Evolutionary conservation across 2,888 invertebrate species (phyloP).

Genomic region (Hydroisotoma schaefferi): DNA sequence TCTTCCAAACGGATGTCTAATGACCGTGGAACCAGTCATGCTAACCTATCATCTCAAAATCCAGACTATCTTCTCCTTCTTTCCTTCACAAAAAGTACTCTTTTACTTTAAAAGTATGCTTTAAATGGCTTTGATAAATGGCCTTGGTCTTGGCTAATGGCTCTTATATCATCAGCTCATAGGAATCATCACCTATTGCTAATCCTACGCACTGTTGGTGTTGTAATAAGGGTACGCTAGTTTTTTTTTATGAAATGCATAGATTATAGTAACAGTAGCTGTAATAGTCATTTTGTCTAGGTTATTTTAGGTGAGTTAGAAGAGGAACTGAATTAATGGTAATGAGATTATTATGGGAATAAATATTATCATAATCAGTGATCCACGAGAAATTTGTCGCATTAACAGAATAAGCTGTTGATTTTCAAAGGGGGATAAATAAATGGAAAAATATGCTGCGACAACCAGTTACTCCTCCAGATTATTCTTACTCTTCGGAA

Average conservation of each 20-base stretch:
- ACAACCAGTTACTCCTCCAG: too few relatives aligned
- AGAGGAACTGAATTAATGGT: constrained; percentile 11
- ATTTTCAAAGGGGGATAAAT: constrained; percentile 9
- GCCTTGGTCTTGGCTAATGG: constrained; percentile 5
- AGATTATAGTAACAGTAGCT: too few relatives aligned
- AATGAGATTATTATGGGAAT: constrained; percentile 13
- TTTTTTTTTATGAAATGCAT: too few relatives aligned
- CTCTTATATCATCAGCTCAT: background rate
- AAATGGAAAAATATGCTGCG: constrained; percentile 9
- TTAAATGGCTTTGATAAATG: background rate
- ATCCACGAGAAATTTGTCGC: constrained; percentile 8
- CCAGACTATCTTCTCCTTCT: constrained; percentile 7
- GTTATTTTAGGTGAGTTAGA: too few relatives aligned
- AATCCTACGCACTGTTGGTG: too few relatives aligned
- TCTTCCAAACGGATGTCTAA: constrained; percentile 17
- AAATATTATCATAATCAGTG: constrained; percentile 10
- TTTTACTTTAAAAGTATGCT: constrained; percentile 1
- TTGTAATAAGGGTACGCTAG: too few relatives aligned
- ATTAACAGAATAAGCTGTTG: constrained; percentile 16
- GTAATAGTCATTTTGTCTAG: too few relatives aligned
- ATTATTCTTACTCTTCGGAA: background rate
- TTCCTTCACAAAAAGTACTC: background rate
- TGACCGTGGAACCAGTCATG: constrained; percentile 15
- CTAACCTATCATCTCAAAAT: constrained; percentile 11
- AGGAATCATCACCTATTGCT: too few relatives aligned